Conservation (phyloP, 2,888 invertebrate genomes). For the Acanthosepion lycidas region DNA sequence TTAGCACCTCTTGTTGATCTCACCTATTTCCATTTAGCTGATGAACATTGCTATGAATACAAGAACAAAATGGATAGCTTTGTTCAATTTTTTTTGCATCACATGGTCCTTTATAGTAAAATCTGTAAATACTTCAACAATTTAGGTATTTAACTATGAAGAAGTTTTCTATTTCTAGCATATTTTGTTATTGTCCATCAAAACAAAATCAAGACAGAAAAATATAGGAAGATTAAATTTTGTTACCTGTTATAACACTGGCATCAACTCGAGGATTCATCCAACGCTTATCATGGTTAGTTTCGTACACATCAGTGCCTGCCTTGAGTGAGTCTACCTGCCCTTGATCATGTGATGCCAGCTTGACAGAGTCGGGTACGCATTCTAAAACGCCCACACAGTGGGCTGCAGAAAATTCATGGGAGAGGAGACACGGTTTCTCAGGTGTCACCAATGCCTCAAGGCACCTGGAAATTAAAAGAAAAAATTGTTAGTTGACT, state of each 20-base stretch:
- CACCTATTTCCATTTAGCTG: no score
- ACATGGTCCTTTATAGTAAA: no score
- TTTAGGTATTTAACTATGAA: no score
- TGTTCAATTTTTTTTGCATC: no score
- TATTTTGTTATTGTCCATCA: no score
- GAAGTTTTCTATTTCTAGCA: no score
- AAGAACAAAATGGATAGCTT: no score
- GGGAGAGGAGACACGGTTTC: slow-evolving; percentile 41
- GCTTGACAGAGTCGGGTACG: slow-evolving; percentile 50
- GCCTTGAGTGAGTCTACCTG: slow-evolving; percentile 23
- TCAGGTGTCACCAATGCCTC: slow-evolving; percentile 46
- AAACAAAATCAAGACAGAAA: background rate
- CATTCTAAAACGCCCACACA: slow-evolving; percentile 48
- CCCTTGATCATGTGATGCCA: slow-evolving; percentile 51
- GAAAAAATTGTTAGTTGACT: background rate
- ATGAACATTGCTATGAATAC: no score
- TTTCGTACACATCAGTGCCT: background rate
- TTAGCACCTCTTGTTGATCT: no score
- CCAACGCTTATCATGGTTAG: slow-evolving; percentile 40
- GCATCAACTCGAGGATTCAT: slow-evolving; percentile 46
- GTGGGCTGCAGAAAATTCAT: slow-evolving; percentile 34
- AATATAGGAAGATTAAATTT: background rate
- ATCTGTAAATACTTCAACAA: no score
- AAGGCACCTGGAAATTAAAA: slow-evolving; percentile 44
- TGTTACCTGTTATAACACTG: slow-evolving; percentile 50